Conservation (phyloP, 2,888 invertebrate genomes). For the Sycophila texana region DNA sequence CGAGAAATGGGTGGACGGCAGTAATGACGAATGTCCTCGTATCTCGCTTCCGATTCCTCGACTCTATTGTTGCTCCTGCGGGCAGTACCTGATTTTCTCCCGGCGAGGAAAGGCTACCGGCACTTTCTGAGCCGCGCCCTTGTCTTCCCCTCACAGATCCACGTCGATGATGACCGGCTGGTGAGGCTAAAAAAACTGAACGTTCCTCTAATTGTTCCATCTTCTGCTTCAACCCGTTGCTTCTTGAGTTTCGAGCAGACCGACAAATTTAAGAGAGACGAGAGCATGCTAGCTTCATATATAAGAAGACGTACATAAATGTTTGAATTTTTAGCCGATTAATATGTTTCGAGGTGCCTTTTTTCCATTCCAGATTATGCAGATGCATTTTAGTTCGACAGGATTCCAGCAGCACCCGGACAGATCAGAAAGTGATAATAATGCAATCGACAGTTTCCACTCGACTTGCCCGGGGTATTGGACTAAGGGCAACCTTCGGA, state of each 20-base stretch:
- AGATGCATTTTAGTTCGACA: too few relatives aligned
- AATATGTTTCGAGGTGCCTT: too few relatives aligned
- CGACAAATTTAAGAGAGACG: too few relatives aligned
- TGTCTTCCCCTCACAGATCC: background rate
- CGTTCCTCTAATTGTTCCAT: slow-evolving; percentile 1
- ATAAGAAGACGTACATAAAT: too few relatives aligned
- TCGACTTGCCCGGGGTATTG: background rate
- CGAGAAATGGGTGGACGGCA: slow-evolving; percentile 64
- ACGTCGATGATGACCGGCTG: too few relatives aligned
- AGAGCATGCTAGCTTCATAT: too few relatives aligned
- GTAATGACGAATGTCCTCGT: slow-evolving; percentile 71
- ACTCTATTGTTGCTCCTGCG: slow-evolving; percentile 38
- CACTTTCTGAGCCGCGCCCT: slow-evolving; percentile 3
- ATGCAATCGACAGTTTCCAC: slow-evolving; percentile 50
- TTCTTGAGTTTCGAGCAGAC: too few relatives aligned
- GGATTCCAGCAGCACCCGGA: background rate
- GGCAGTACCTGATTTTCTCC: slow-evolving; percentile 40
- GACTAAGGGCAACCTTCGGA: background rate
- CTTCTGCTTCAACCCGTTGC: too few relatives aligned
- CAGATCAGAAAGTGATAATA: slow-evolving; percentile 30
- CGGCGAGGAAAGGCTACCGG: slow-evolving; percentile 23
- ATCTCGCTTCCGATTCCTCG: slow-evolving; percentile 58
- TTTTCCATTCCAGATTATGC: background rate
- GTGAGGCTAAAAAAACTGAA: too few relatives aligned
- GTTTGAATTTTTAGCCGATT: too few relatives aligned